Base-by-base conservation (phyloP, 2,888 invertebrate species). In the Himalopsyche tibetana region DNA sequence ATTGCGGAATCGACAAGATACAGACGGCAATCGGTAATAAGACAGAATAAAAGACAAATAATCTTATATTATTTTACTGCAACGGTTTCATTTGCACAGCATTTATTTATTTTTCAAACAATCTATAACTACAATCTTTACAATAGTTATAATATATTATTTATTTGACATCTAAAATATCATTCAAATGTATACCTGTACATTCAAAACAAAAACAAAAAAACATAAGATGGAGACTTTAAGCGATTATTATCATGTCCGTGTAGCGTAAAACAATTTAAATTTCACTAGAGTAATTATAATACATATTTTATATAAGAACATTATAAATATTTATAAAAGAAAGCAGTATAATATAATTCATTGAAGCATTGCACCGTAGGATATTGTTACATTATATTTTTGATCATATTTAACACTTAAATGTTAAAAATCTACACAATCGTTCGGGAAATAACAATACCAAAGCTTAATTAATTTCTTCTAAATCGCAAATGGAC, bases 171-270 rank as follows among this genome's bases (percentile, higher is more conserved):
- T 85, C 85, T 87, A 87, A 84, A 86, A 88, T 87, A 85, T 87
- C 86, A 87, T 86, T 86, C 84, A 86, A 87, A 88, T 87, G 84
- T 88, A 88, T 83, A 86, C 85, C 88, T 88, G 86, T 88, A 88
- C 88, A 88, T 87, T 88, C 55, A 83, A 83, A 85, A 85, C 79
- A 84, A 85, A 87, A 63, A 84, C 38, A 51, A 36, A 84, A 86
- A 84, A 74, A 82, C 82, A 81, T 82, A 86, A 80, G 82, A 84
- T 82, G 82, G 82, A 84, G 81, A 86, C 80, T 82, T 84, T 86
- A 86, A 85, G 63, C 56, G 82, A 82, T 40, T 55, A 83, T 69
- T 63, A 83, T 69, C 38, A 74, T 74, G 74, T 74, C 74, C 74
- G 36, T 74, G 74, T 74, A 12, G 36, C 74, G 74, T 74, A 12